phyloP scores from a whole-genome alignment of 2,113 vertebrate genomes.

The Zosterops pallidus region DNA sequence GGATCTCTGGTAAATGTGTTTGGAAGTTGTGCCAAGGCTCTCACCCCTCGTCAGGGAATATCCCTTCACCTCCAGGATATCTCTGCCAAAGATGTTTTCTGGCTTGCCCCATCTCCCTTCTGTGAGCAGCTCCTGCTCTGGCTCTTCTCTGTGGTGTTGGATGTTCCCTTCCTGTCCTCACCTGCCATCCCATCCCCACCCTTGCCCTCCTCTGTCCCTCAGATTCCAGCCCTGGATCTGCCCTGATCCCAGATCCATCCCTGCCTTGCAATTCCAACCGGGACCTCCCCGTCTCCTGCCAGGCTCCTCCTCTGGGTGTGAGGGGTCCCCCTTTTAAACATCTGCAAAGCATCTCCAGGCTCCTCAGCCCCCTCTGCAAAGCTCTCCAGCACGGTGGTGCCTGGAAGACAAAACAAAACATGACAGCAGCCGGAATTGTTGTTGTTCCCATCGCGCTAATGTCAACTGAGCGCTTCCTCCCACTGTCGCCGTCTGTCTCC shows the following conservation, averaged over 20 bases:
- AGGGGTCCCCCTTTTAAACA: not conserved
- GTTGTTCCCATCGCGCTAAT: slow-evolving; percentile 35
- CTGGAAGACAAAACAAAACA: slow-evolving; percentile 53
- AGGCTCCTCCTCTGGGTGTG: not conserved
- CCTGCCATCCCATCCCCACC: rapidly evolving
- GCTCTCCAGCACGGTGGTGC: slow-evolving; percentile 32
- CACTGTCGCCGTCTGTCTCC: not conserved
- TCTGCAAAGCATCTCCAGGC: slow-evolving; percentile 44
- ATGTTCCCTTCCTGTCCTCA: not conserved
- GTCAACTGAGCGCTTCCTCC: slow-evolving; percentile 40
- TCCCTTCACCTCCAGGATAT: not conserved
- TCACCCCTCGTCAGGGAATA: not conserved
- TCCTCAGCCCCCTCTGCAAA: not conserved
- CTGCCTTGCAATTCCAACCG: rapidly evolving
- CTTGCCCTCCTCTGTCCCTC: not conserved
- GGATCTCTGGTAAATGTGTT: not conserved
- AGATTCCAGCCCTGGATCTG: not conserved
- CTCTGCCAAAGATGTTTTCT: not conserved
- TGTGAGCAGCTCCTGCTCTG: not conserved
- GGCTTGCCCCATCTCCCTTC: not conserved
- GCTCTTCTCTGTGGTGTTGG: not conserved
- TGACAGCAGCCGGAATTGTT: slow-evolving; percentile 41
- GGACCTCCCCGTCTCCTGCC: not conserved
- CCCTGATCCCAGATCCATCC: not conserved
- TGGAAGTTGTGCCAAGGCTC: not conserved